These are phyloP conservation scores for Ondatra zibethicus DNA, from an alignment of 2,113 vertebrate species.

Conservation along the genomic window DNA sequence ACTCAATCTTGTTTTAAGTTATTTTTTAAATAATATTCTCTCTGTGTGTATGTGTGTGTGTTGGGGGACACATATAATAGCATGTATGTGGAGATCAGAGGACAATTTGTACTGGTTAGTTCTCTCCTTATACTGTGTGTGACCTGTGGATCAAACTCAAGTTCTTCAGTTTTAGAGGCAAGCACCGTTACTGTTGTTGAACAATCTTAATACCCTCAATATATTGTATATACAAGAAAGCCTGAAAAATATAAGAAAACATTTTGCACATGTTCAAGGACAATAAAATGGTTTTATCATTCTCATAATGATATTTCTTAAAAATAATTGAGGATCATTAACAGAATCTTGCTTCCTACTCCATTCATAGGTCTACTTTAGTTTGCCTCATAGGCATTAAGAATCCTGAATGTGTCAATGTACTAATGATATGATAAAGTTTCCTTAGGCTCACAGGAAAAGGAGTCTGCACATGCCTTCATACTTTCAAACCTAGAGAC, in stretches of 20 bases:
- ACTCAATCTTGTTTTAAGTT: background rate
- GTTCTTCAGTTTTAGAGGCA: background rate
- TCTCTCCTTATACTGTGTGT: background rate
- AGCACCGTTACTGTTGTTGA: background rate
- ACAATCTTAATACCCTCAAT: background rate
- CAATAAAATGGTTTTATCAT: too few relatives aligned
- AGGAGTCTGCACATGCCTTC: background rate
- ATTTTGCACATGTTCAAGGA: background rate
- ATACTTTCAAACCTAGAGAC: background rate
- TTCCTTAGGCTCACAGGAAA: background rate
- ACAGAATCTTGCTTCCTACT: background rate
- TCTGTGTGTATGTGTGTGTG: background rate
- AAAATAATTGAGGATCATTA: background rate
- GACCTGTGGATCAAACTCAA: background rate
- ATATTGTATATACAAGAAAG: background rate
- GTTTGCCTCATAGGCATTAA: background rate
- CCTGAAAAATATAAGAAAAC: background rate
- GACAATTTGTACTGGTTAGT: background rate
- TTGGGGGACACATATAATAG: background rate
- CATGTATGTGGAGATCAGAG: background rate
- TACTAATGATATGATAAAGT: background rate
- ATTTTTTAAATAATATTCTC: background rate
- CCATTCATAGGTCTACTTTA: background rate
- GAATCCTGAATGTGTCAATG: background rate
- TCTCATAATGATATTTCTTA: background rate